Base-by-base conservation (phyloP, 2,113 vertebrate species). In the Perca flavescens region DNA sequence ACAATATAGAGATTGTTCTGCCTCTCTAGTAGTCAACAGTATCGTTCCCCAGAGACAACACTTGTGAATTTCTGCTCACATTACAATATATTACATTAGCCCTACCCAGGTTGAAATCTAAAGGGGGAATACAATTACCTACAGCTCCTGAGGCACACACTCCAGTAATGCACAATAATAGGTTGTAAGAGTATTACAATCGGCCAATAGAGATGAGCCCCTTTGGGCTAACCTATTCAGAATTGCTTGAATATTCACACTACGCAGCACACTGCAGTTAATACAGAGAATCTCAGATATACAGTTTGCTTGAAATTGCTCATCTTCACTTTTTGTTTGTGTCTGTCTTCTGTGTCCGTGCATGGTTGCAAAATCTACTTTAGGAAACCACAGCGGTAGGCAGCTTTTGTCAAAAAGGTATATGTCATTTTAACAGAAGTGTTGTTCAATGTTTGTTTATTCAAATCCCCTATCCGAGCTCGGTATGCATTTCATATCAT, bases 341-440 rank as follows among this genome's bases (percentile, higher is more conserved):
- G 34, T 75, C 31, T 54, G 68, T 57, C 43, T 72, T 85, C 43
- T 64, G 69, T 68, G 60, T 60, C 25, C n/a, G 5, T 67, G 12
- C 71, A 70, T 46, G 53, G 69, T 54, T 56, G 73, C 69, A 77
- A 84, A 80, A 84, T 69, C 77, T 72, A 76, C 84, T 75, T 86
- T 84, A 90, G 91, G 80, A 94, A 92, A 92, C 83, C 85, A 85
- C 90, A 88, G 79, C 3, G 80, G 75, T 28, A 76, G 65, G 47
- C 74, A 60, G 70, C 52, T 73, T 77, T 78, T 79, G 65, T 69
- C 74, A 71, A 71, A 43, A 70, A 84, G 52, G 74, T 63, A 73
- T 13, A 2, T 77, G 57, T 77, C 72, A 84, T 58, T 56, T 65
- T 58, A 73, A 75, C 77, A 79, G 56, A 72, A 64, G 60, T 34